Conservation (phyloP, 2,797 vertebrate genomes). For the Petrocephalus schoutedeni region DNA sequence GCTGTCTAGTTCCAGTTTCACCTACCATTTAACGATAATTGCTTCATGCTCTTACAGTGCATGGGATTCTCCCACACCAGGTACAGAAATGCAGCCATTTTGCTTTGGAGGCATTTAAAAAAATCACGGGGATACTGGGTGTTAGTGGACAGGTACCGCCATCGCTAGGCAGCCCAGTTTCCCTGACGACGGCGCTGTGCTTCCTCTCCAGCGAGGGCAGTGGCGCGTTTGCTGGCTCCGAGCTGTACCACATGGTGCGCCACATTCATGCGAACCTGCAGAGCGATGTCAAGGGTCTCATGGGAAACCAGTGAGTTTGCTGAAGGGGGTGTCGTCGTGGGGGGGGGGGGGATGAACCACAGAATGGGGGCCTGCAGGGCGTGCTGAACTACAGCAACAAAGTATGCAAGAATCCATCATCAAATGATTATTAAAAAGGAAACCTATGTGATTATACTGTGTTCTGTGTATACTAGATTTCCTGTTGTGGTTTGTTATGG, state of each 20-base stretch:
- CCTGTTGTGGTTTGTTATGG: no score
- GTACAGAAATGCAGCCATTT: not conserved
- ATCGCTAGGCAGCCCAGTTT: not conserved
- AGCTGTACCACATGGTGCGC: slow-evolving; percentile 61
- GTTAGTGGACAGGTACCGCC: not conserved
- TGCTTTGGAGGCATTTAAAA: not conserved
- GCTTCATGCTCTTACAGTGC: not conserved
- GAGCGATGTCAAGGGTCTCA: slow-evolving; percentile 41
- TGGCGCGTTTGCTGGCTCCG: slow-evolving; percentile 50
- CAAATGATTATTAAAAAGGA: not conserved
- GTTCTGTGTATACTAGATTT: not conserved
- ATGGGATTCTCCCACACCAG: not conserved
- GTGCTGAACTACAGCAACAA: not conserved
- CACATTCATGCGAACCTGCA: slow-evolving; percentile 53
- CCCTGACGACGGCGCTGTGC: not conserved
- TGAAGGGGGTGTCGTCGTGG: not conserved
- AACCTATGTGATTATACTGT: not conserved
- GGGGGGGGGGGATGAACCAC: no score
- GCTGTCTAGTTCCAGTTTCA: not conserved
- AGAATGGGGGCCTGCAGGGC: not conserved
- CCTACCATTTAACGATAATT: not conserved
- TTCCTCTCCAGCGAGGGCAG: slow-evolving; percentile 51
- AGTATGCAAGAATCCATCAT: not conserved
- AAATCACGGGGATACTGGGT: not conserved
- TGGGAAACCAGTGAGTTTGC: slow-evolving; percentile 41